phyloP scores from a whole-genome alignment of 2,888 invertebrate genomes.

The Orthonychiurus folsomi region DNA sequence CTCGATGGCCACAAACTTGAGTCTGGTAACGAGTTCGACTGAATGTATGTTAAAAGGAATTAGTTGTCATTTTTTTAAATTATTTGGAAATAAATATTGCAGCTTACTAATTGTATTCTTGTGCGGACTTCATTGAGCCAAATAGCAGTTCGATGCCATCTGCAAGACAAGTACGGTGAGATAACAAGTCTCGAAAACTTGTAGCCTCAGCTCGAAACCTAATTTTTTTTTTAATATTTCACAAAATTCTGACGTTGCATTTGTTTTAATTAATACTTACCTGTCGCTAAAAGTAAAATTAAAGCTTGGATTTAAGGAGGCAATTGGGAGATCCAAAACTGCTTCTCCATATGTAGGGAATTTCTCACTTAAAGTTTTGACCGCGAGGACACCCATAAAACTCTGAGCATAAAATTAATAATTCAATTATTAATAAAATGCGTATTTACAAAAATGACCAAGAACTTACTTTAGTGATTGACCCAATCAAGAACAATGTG shows the following conservation, averaged over 20 bases:
- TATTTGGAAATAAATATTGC: background rate
- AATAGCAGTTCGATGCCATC: background rate
- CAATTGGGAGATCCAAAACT: background rate
- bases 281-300: background rate
- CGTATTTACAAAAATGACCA: conserved; percentile 1
- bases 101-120: background rate
- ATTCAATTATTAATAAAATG: background rate
- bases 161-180: background rate
- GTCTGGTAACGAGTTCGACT: conserved; percentile 6
- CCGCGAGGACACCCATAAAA: no score
- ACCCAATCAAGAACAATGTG: background rate
- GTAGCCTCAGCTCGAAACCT: conserved; percentile 6
- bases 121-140: background rate
- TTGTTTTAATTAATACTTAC: no score
- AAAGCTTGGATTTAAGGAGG: background rate
- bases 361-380: conserved; percentile 4
- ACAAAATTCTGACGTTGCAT: no score
- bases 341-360: conserved; percentile 6
- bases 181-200: conserved; percentile 4
- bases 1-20: background rate
- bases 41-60: no score
- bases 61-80: no score
- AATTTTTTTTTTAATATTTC: no score
- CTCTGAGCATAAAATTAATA: no score
- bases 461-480: background rate